These are phyloP conservation scores for Muntiacus reevesi DNA, from an alignment of 2,113 vertebrate species.

Conservation along the genomic window DNA sequence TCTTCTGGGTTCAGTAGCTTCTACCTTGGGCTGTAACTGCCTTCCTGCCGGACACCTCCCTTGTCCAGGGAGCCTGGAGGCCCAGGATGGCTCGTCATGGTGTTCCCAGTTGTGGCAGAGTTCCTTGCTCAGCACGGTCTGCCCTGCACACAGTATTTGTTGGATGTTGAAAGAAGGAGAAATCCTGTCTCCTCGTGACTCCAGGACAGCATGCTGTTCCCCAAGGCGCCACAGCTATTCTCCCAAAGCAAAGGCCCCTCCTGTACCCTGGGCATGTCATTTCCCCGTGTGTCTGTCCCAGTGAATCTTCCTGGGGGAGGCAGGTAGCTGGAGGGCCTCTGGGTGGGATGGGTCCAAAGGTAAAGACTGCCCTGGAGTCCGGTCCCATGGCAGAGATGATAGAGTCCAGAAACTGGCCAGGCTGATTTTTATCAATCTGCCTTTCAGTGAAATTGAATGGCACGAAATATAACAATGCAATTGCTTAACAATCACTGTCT, in stretches of 20 bases:
- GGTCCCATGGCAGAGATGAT: background rate
- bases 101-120: background rate
- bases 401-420: background rate
- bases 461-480: background rate
- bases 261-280: background rate
- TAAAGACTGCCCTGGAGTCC: background rate
- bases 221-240: background rate
- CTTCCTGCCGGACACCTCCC: background rate
- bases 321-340: background rate
- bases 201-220: background rate
- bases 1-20: background rate
- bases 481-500: background rate
- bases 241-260: background rate
- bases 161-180: background rate
- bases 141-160: background rate
- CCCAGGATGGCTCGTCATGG: no score
- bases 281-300: background rate
- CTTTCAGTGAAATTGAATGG: background rate
- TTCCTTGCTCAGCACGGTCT: background rate
- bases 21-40: background rate
- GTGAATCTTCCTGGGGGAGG: background rate
- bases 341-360: background rate
- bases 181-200: background rate
- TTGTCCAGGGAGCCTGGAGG: background rate
- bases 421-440: conserved; percentile 13